phyloP scores from a whole-genome alignment of 1,140 invertebrate genomes.

The Hylaeus anthracinus region DNA sequence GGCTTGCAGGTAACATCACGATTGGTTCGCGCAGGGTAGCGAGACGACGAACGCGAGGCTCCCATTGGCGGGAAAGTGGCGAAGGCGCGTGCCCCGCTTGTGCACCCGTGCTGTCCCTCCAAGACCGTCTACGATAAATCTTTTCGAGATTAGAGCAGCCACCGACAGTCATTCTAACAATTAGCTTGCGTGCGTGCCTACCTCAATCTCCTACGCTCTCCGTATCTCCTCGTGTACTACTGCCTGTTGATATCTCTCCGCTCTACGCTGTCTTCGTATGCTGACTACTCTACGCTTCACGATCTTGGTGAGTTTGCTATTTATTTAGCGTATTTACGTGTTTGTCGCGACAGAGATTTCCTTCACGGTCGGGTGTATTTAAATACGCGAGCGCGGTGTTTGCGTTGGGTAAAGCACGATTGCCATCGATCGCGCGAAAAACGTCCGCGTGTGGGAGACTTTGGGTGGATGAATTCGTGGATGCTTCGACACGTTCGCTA shows the following conservation, averaged over 20 bases:
- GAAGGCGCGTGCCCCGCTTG: conserved; percentile 22
- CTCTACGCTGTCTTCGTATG: not conserved
- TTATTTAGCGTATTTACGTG: not conserved
- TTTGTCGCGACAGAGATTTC: too few species aligned
- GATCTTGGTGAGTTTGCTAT: not conserved
- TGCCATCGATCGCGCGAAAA: too few species aligned
- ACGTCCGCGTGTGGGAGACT: too few species aligned
- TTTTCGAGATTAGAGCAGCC: conserved; percentile 12
- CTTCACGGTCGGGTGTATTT: too few species aligned
- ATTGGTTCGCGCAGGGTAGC: conserved; percentile 18
- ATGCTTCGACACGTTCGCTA: too few species aligned
- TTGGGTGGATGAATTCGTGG: too few species aligned
- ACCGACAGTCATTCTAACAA: conserved; percentile 20
- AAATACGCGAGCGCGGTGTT: too few species aligned
- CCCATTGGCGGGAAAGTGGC: conserved; percentile 40
- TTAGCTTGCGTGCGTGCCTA: not conserved
- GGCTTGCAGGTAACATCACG: conserved; percentile 17
- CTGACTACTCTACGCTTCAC: too few species aligned
- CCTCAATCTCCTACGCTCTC: not conserved
- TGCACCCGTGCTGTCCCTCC: not conserved
- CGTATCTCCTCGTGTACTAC: not conserved
- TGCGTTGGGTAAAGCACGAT: too few species aligned
- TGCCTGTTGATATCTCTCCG: not conserved
- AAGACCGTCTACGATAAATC: conserved; percentile 13
- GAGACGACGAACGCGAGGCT: not conserved